These are phyloP conservation scores for Pemphredon lugubris DNA, from an alignment of 2,888 invertebrate genomes.

Conservation along the genomic window DNA sequence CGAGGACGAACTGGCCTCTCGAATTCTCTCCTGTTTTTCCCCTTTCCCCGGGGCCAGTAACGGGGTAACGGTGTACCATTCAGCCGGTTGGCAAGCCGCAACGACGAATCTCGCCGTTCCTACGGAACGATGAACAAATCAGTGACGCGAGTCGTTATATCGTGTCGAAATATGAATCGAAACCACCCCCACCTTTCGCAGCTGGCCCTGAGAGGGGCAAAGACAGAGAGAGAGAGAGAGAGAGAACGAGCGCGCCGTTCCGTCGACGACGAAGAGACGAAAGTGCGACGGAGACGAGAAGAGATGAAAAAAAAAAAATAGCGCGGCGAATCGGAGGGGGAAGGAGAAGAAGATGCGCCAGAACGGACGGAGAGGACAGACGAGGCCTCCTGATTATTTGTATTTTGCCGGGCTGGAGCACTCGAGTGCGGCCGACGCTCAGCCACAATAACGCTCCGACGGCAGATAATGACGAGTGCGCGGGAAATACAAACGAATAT, in stretches of 20 bases:
- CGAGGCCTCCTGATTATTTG: slow-evolving; percentile 74
- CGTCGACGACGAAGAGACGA: slow-evolving; percentile 34
- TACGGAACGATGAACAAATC: slow-evolving; percentile 58
- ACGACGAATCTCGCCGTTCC: slow-evolving; percentile 19
- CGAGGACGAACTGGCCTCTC: slow-evolving; percentile 20
- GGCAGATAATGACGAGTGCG: slow-evolving; percentile 69
- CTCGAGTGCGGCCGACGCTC: slow-evolving; percentile 74
- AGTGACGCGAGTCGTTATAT: slow-evolving; percentile 66
- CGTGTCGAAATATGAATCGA: slow-evolving; percentile 70
- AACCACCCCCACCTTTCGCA: too few species aligned
- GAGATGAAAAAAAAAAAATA: slow-evolving; percentile 20
- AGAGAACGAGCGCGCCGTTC: background rate
- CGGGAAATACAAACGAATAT: slow-evolving; percentile 80
- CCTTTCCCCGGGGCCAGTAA: background rate
- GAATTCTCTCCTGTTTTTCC: slow-evolving; percentile 31
- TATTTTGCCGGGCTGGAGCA: slow-evolving; percentile 71
- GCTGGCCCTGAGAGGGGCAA: background rate
- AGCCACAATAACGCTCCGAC: slow-evolving; percentile 67
- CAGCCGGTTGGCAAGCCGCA: slow-evolving; percentile 34
- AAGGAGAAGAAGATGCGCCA: slow-evolving; percentile 9
- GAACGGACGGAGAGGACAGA: slow-evolving; percentile 7
- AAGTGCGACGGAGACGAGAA: slow-evolving; percentile 19
- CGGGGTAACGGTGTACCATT: slow-evolving; percentile 39
- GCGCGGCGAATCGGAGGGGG: slow-evolving; percentile 12
- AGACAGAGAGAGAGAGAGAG: too few species aligned